Evolutionary conservation across 2,888 invertebrate genomes (phyloP).

Genomic region (Ennomos erosarius): DNA sequence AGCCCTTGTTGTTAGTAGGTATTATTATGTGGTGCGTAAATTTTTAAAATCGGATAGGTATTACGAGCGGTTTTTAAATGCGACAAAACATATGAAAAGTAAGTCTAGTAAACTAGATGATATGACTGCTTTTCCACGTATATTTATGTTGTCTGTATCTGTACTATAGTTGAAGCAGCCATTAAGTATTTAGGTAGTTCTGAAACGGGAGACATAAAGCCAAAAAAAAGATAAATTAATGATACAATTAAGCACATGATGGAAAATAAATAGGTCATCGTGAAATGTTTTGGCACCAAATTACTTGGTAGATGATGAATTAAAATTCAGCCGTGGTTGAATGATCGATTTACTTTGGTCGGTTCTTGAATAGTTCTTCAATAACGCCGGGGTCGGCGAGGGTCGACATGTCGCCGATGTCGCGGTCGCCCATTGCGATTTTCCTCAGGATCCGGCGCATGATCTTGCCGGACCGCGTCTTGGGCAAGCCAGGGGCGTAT

Average conservation of each 20-base stretch:
- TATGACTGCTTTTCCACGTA: too few species aligned
- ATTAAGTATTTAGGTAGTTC: background rate
- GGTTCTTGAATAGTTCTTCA: conserved; percentile 90
- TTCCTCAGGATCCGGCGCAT: conserved; percentile 98
- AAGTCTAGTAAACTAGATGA: too few species aligned
- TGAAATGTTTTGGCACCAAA: too few species aligned
- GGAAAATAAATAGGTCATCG: too few species aligned
- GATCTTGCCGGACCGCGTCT: conserved; percentile 99
- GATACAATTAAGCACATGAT: too few species aligned
- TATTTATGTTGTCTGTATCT: too few species aligned
- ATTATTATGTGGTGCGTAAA: too few species aligned
- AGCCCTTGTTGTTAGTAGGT: too few species aligned
- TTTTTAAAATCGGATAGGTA: conserved; percentile 12
- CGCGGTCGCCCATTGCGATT: conserved; percentile 94
- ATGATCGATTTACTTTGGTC: conserved; percentile 71
- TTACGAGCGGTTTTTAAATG: conserved; percentile 3
- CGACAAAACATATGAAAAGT: background rate
- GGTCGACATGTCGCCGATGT: conserved; percentile 97
- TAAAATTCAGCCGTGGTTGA: background rate
- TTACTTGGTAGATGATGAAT: too few species aligned
- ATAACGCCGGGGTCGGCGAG: conserved; percentile 97
- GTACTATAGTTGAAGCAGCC: too few species aligned
- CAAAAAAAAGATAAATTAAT: too few species aligned
- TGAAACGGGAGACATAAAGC: too few species aligned
- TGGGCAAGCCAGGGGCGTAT: conserved; percentile 96